Conservation (phyloP, 1,140 invertebrate species). For the Papilio machaon region DNA sequence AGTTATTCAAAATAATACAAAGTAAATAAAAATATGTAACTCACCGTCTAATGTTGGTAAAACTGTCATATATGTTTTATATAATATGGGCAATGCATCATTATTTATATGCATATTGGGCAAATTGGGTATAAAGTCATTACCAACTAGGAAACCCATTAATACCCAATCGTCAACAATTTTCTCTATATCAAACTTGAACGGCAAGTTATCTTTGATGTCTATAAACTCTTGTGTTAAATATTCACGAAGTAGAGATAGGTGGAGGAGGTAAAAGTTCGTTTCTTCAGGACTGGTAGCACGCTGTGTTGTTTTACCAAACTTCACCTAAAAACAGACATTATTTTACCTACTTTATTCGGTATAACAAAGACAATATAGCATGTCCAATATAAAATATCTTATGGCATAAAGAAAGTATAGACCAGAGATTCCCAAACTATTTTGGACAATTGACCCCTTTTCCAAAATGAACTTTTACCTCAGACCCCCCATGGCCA, state of each 20-base stretch:
- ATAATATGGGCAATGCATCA: constrained; percentile 93
- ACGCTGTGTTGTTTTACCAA: constrained; percentile 85
- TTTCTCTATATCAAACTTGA: constrained; percentile 91
- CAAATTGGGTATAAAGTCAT: constrained; percentile 98
- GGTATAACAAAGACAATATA: too few relatives aligned
- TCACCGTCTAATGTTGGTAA: constrained; percentile 93
- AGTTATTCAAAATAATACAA: background rate
- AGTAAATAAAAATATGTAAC: constrained; percentile 49
- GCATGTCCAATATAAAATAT: too few relatives aligned
- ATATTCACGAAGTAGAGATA: constrained; percentile 96
- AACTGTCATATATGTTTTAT: constrained; percentile 93
- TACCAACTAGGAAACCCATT: constrained; percentile 98
- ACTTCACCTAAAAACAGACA: constrained; percentile 83
- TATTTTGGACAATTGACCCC: too few relatives aligned
- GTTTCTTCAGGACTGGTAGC: constrained; percentile 91
- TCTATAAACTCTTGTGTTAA: constrained; percentile 94
- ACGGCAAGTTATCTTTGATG: constrained; percentile 87
- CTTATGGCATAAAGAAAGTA: too few relatives aligned
- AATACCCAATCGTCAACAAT: constrained; percentile 91
- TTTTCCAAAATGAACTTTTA: too few relatives aligned
- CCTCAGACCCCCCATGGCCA: too few relatives aligned
- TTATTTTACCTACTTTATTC: background rate
- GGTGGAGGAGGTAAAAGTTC: constrained; percentile 95
- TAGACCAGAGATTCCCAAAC: too few relatives aligned
- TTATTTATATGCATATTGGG: constrained; percentile 96